Conservation (phyloP, 2,113 vertebrate genomes). For the Aspiorhynchus laticeps region DNA sequence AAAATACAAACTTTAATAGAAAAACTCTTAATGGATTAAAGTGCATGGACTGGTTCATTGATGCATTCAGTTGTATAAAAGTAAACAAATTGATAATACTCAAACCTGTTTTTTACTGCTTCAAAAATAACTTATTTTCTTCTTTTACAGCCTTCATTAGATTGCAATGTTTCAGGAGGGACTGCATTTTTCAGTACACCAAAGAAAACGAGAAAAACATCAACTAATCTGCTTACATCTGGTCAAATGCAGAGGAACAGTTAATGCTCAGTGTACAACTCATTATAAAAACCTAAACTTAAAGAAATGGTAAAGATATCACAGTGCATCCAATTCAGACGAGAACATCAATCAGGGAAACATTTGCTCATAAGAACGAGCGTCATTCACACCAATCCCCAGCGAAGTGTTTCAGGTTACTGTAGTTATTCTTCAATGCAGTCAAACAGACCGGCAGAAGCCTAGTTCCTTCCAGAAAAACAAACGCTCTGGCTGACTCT, state of each 20-base stretch:
- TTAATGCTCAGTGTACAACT: background rate
- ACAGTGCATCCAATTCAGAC: slow-evolving; percentile 70
- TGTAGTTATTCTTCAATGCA: background rate
- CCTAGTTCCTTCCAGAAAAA: slow-evolving; percentile 36
- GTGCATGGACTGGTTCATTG: slow-evolving; percentile 53
- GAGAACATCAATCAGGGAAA: slow-evolving; percentile 35
- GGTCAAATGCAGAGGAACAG: slow-evolving; percentile 16
- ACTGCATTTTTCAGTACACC: slow-evolving; percentile 26
- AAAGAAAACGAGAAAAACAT: background rate
- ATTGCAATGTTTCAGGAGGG: slow-evolving; percentile 11
- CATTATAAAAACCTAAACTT: slow-evolving; percentile 16
- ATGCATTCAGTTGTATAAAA: slow-evolving; percentile 44
- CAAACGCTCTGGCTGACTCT: background rate
- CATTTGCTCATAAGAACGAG: background rate
- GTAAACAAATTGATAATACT: slow-evolving; percentile 26
- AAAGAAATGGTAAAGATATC: slow-evolving; percentile 58
- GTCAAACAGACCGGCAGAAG: slow-evolving; percentile 28
- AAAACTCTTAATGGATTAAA: slow-evolving; percentile 38
- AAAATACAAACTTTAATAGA: background rate
- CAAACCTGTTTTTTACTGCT: slow-evolving; percentile 25
- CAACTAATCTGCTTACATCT: slow-evolving; percentile 1
- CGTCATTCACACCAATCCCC: background rate
- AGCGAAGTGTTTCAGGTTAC: background rate
- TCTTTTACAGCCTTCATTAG: slow-evolving; percentile 19
- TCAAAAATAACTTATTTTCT: slow-evolving; percentile 21